Evolutionary conservation across 2,888 invertebrate species (phyloP), one percentile per base, ranked within the genome.

Genomic region (Mythimna impura): DNA sequence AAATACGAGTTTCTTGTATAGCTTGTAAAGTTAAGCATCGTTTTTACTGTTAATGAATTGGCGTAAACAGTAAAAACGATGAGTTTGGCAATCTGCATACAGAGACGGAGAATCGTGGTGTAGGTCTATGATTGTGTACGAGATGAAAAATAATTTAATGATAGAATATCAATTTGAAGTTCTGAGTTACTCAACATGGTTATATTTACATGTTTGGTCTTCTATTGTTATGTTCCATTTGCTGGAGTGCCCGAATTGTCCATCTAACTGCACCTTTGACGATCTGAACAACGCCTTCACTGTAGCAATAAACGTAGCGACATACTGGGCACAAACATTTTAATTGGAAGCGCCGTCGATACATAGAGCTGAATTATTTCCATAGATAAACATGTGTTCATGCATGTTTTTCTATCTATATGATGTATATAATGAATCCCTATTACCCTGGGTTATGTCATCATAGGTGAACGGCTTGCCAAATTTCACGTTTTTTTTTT

Each of bases 71-170:
- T 22, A 36, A 54, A 47, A 61, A 50, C 22, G 47, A 52, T 10
- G 14, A 8, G 2, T 47, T 36, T 47, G 54, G 43, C 22, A 64
- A 64, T 30, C 36, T 9, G 1, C 22, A 25, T 47, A 34, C 6
- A 5, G 0, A 7, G 3, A 34, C 4, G 3, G 1, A 52, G 6
- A 43, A 1, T 54, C 8, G 12, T 36, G 12, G 8, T 68, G 14
- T 8, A n/a, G 30, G 14, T 0, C 3, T 1, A 30, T 0, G 1
- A 20, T 14, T 34, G 10, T 52, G 7, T 14, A 25, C 0, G 2
- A 36, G 9, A 30, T n/a, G 10, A 22, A 67, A 54, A 12, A 55
- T 68, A 22, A 22, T 47, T 12, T 0, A 9, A 63, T 36, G 36
- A 12, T 25, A 10, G n/a, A 54, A 43, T 30, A 4, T 12, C 17